Evolutionary conservation across 2,888 invertebrate species (phyloP), one percentile per base, ranked within the genome.

Genomic region (Pteria penguin): DNA sequence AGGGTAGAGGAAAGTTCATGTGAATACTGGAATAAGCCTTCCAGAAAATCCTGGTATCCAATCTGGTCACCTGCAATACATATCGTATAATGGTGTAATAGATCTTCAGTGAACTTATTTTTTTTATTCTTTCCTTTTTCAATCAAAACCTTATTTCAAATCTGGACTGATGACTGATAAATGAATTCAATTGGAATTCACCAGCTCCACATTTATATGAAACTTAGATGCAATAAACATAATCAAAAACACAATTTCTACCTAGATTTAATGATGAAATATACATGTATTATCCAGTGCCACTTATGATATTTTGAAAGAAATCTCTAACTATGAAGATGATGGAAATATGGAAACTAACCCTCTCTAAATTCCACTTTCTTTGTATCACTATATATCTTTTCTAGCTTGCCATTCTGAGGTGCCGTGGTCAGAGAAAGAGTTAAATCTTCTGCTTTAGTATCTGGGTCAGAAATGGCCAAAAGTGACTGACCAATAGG

Each of bases 41-140:
- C 76, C 61, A 78, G 29, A 26, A 90, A 60, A 63, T 89, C 89
- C 2, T 75, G 57, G 63, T 87, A 88, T 2, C 82, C 78, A 70
- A 90, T 88, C 4, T 70, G 77, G 61, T 89, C 88, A 67, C 89
- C 90, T 90, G 77, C 5, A 81, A 66, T n/a, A n/a, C n/a, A n/a
- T n/a, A n/a, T n/a, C n/a, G n/a, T n/a, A n/a, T n/a, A n/a, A n/a
- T n/a, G n/a, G n/a, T n/a, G n/a, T n/a, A n/a, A n/a, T n/a, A n/a
- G n/a, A n/a, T n/a, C n/a, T n/a, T n/a, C n/a, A n/a, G n/a, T n/a
- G n/a, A n/a, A n/a, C n/a, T n/a, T n/a, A n/a, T n/a, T n/a, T n/a
- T n/a, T n/a, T n/a, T n/a, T n/a, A n/a, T n/a, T n/a, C n/a, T n/a
- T n/a, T n/a, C n/a, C n/a, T n/a, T n/a, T n/a, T n/a, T 52, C 22